A percentile compares a stretch with the other conserved stretches of the same genome.
Conservation (phyloP, 2,888 invertebrate species). For the Idaea biselata region DNA sequence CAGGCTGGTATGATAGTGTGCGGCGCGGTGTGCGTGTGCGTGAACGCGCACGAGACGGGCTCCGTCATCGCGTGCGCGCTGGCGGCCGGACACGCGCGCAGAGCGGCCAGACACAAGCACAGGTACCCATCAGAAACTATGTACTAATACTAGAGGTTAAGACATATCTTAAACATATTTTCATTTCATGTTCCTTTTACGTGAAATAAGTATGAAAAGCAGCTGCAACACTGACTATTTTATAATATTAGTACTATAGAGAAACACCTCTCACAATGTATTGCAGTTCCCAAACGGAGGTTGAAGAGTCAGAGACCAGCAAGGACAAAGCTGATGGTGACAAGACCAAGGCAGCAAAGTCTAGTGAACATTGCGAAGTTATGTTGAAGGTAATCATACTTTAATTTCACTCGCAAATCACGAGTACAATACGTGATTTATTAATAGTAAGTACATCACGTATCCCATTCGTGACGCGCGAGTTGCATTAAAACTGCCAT, state of each 20-base stretch:
- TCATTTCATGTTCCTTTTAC: too few relatives aligned
- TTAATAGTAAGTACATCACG: too few relatives aligned
- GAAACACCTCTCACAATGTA: too few relatives aligned
- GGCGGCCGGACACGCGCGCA: slow-evolving; percentile 62
- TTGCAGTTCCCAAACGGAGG: slow-evolving; percentile 54
- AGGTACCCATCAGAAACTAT: slow-evolving; percentile 15
- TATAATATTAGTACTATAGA: too few relatives aligned
- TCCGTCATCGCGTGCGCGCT: slow-evolving; percentile 74
- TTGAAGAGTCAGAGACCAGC: slow-evolving; percentile 51
- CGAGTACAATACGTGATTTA: too few relatives aligned
- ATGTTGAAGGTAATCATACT: slow-evolving; percentile 64
- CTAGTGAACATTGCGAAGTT: slow-evolving; percentile 70
- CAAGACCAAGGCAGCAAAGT: slow-evolving; percentile 55
- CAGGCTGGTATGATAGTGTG: slow-evolving; percentile 67
- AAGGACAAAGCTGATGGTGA: slow-evolving; percentile 64
- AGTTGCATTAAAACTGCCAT: too few relatives aligned
- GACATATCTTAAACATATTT: too few relatives aligned
- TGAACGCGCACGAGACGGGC: slow-evolving; percentile 69
- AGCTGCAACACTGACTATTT: too few relatives aligned
- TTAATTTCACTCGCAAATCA: too few relatives aligned
- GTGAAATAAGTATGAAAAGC: too few relatives aligned
- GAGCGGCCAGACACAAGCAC: slow-evolving; percentile 29
- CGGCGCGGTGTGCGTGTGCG: slow-evolving; percentile 67
- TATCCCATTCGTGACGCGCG: too few relatives aligned
- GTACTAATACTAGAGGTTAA: too few relatives aligned